Conservation (phyloP, 92 coral and sea anemone species). For the Micromussa lordhowensis region DNA sequence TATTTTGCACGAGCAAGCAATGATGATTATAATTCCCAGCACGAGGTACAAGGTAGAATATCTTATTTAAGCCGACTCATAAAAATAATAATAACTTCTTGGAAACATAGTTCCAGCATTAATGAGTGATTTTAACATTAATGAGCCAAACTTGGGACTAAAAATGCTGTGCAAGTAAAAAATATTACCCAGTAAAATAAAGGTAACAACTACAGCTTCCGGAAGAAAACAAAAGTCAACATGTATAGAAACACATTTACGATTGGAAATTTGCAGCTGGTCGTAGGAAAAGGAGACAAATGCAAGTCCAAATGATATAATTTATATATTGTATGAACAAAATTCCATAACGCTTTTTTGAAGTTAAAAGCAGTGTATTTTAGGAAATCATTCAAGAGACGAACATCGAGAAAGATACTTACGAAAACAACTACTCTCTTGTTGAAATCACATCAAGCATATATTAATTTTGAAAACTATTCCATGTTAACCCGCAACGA, state of each 20-base stretch:
- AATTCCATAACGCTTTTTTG: background rate
- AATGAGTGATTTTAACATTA: background rate
- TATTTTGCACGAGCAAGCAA: slow-evolving; percentile 15
- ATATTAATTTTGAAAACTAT: background rate
- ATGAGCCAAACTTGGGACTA: background rate
- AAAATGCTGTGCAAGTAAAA: background rate
- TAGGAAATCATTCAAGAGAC: background rate
- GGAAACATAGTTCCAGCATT: background rate
- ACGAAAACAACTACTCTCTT: background rate
- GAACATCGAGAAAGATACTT: background rate
- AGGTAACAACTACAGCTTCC: background rate
- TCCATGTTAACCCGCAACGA: background rate
- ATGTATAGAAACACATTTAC: background rate
- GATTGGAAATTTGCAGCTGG: background rate
- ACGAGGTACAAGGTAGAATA: background rate
- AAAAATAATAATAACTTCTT: background rate
- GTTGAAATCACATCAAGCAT: background rate
- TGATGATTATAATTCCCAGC: background rate
- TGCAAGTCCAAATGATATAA: background rate
- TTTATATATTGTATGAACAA: background rate
- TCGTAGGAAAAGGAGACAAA: background rate
- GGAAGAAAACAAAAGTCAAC: background rate
- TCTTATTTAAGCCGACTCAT: background rate
- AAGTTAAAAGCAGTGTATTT: too few relatives aligned
- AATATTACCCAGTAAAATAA: background rate